Evolutionary conservation across 2,888 invertebrate species (phyloP).

Genomic region (Bibio marci): DNA sequence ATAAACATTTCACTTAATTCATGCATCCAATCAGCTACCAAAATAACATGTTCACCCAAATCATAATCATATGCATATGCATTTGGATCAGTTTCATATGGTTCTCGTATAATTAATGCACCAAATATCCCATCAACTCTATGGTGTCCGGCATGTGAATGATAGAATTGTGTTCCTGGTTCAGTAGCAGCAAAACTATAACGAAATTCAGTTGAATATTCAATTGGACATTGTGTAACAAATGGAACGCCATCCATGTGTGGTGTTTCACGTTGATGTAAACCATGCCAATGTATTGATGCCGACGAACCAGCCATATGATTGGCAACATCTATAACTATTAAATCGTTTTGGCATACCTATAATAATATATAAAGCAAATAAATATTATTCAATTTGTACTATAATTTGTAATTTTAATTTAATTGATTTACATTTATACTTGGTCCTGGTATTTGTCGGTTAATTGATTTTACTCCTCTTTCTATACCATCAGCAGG

Average conservation of each 20-base stretch:
- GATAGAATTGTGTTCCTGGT: slow-evolving; percentile 68
- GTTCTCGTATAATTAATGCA: slow-evolving; percentile 49
- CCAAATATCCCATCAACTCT: slow-evolving; percentile 68
- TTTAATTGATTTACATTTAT: slow-evolving; percentile 27
- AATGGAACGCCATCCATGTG: slow-evolving; percentile 76
- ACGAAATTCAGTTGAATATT: slow-evolving; percentile 44
- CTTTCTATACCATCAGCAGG: slow-evolving; percentile 31
- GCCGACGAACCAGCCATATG: slow-evolving; percentile 56
- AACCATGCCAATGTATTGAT: slow-evolving; percentile 79
- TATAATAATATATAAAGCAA: too few relatives aligned
- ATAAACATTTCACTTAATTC: slow-evolving; percentile 29
- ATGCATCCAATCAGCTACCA: slow-evolving; percentile 65
- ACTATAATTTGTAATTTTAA: too few relatives aligned
- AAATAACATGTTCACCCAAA: slow-evolving; percentile 45
- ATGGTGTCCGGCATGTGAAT: slow-evolving; percentile 47
- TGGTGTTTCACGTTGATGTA: slow-evolving; percentile 54
- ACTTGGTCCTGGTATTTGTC: slow-evolving; percentile 31
- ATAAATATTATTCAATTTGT: too few relatives aligned
- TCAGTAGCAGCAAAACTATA: slow-evolving; percentile 53
- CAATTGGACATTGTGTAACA: slow-evolving; percentile 67
- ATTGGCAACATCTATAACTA: slow-evolving; percentile 66
- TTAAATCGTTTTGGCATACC: slow-evolving; percentile 64
- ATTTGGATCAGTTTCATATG: slow-evolving; percentile 40
- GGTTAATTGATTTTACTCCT: slow-evolving; percentile 30
- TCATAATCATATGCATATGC: slow-evolving; percentile 54